phyloP scores from a whole-genome alignment of 1,140 invertebrate species.

The Heliconius hewitsoni region DNA sequence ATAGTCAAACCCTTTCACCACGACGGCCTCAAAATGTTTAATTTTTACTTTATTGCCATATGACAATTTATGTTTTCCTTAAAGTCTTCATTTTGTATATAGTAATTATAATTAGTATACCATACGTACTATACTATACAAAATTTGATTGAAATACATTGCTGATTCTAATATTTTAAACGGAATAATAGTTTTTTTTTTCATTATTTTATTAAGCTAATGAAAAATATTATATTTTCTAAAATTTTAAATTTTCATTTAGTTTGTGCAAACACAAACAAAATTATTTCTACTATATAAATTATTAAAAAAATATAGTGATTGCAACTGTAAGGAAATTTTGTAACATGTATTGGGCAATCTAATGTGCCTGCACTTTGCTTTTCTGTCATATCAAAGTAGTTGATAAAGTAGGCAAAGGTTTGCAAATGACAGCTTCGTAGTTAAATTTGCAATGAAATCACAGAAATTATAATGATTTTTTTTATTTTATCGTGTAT shows the following conservation, averaged over 20 bases:
- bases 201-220: neutral
- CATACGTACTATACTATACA: too few species aligned
- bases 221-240: neutral
- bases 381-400: slow-evolving; percentile 27
- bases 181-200: neutral
- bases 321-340: slow-evolving; percentile 14
- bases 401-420: slow-evolving; percentile 25
- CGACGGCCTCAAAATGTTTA: neutral
- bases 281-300: neutral
- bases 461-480: slow-evolving; percentile 22
- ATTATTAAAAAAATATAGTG: neutral
- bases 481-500: neutral
- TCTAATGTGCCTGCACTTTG: slow-evolving; percentile 21
- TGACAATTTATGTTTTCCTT: slow-evolving; percentile 1
- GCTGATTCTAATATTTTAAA: too few species aligned
- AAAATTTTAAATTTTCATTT: neutral
- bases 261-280: neutral
- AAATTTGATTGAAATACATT: too few species aligned
- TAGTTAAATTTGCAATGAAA: slow-evolving; percentile 16
- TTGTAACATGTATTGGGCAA: slow-evolving; percentile 19
- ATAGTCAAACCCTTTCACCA: too few species aligned
- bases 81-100: neutral
- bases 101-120: too few species aligned
- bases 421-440: slow-evolving; percentile 22
- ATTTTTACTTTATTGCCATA: neutral